Base-by-base conservation (phyloP, 2,113 vertebrate genomes). In the Alouatta palliata region DNA sequence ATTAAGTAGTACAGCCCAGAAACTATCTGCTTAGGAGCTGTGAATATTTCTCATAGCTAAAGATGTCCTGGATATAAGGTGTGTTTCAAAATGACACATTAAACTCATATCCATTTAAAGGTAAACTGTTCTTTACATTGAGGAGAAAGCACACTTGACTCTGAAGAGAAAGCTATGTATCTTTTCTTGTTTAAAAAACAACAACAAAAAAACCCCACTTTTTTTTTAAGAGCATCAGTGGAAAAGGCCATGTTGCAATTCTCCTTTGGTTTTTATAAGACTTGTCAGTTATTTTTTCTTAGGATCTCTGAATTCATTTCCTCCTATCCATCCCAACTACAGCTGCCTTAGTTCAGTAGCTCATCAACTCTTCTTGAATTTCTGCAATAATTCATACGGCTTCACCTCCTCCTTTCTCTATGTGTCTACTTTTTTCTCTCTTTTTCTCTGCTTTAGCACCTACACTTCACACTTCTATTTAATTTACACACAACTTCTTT, bases 101-200 rank as follows among this genome's bases (percentile, higher is more conserved):
- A 77, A 54, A 80, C 70, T 86, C 86, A 82, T 73, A 68, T 12
- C 30, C 61, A 40, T 92, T 96, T 94, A 82, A 86, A 95, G 52
- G 37, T 61, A 94, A 35, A 52, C 23, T 75, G 21, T n/a, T 90
- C 95, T 94, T n/a, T 76, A 95, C 43, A 87, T 96, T 83, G 54
- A 86, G 6, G 35, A 43, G 23, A 90, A 95, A 87, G 89, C 47
- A 40, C 37, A 77, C 96, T 91, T 82, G 96, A 64, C 25, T 54
- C 14, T 13, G 12, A 83, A 47, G 37, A 94, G 61, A 95, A 97
- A 97, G 35, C 45, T 84, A 71, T 58, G 45, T 43, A 66, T 49
- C 17, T 40, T 87, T 96, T 84, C 16, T 91, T 54, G 11, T 95
- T 96, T 91, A 84, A 93, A 97, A 87, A 95, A 25, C 27, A 64